A percentile compares a stretch with the other conserved stretches of the same genome.
Evolutionary conservation across 2,797 vertebrate species (phyloP).

Genomic region (Dipus sagitta): DNA sequence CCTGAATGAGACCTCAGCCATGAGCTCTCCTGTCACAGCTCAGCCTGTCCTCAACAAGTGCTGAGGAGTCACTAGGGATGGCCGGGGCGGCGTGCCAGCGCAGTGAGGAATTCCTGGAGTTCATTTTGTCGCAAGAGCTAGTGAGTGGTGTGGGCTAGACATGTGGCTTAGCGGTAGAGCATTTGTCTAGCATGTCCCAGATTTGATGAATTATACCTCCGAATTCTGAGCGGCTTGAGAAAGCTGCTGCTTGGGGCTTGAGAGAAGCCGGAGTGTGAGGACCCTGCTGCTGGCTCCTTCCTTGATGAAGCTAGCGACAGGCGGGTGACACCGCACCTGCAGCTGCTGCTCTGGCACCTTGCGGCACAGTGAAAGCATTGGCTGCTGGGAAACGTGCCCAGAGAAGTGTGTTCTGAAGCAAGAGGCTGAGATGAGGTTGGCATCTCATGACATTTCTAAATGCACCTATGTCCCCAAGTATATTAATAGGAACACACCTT

Average conservation of each 20-base stretch:
- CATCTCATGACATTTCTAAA: constrained; percentile 33
- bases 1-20: neutral
- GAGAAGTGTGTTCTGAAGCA: neutral
- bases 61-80: neutral
- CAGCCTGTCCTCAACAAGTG: neutral
- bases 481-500: too few relatives aligned
- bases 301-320: neutral
- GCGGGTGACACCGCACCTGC: neutral
- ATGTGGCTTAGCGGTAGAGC: neutral
- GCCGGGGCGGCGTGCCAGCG: neutral
- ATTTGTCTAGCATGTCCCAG: neutral
- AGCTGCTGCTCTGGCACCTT: neutral
- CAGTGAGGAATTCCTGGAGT: neutral
- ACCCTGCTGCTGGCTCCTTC: neutral
- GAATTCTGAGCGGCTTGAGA: neutral
- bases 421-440: constrained; percentile 6
- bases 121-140: neutral
- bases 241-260: neutral
- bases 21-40: neutral
- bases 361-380: neutral
- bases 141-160: neutral
- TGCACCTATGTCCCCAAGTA: neutral
- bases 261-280: neutral
- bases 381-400: neutral
- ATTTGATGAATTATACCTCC: neutral